Percentiles rank a stretch among this genome's conserved stretches.
Evolutionary conservation across 2,113 vertebrate genomes (phyloP).

Genomic region (Otus sunia): DNA sequence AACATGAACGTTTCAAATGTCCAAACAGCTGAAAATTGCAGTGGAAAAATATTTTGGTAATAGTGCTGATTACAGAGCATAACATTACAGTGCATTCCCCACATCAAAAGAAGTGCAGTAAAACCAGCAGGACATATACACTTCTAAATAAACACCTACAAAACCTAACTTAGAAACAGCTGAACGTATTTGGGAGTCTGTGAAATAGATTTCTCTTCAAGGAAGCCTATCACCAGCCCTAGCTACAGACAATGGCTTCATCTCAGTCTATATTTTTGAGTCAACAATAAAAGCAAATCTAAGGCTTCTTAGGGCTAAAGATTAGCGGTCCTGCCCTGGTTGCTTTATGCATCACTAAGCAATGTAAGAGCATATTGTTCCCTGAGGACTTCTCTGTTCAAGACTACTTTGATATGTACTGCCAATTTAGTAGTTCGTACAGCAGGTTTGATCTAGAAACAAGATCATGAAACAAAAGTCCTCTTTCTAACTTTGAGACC

Average conservation of each 20-base stretch:
- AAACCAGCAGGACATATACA: not conserved
- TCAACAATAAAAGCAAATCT: not conserved
- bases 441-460: not conserved
- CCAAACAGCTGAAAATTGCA: not conserved
- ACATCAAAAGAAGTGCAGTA: not conserved
- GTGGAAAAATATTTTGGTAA: not conserved
- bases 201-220: not conserved
- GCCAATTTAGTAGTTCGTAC: not conserved
- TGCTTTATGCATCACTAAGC: not conserved
- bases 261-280: not conserved
- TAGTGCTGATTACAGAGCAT: not conserved
- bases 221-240: not conserved
- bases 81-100: not conserved
- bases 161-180: not conserved
- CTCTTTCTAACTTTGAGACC: not conserved
- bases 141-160: not conserved
- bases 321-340: not conserved
- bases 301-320: not conserved
- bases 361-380: not conserved
- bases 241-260: not conserved
- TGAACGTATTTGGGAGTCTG: not conserved
- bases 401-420: not conserved
- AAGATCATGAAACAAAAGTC: not conserved
- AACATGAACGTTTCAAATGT: not conserved
- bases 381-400: not conserved